Evolutionary conservation across 2,113 vertebrate species (phyloP), one percentile per base, ranked within the genome.

Genomic region (Centrocercus urophasianus): DNA sequence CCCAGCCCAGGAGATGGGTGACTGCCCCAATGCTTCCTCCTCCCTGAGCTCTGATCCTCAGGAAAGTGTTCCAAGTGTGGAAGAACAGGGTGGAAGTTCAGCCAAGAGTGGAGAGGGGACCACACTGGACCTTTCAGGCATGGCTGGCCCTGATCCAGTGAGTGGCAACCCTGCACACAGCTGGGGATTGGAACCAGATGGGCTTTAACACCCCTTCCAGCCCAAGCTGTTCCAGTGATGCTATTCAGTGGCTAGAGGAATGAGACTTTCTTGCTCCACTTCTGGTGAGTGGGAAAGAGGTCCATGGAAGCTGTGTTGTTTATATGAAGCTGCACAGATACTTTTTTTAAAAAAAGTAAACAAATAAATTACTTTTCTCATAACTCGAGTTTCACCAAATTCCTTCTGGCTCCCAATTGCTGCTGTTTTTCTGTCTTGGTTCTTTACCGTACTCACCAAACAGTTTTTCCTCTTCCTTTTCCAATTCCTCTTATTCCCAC

Each of bases 51-150:
- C 57, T 78, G 90, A 89, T 95, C 32, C 88, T 87, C 52, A 96
- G 95, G 92, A 93, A 97, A 93, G 75, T 81, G 64, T 93, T 34
- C 83, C 83, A 91, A 95, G 97, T 86, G 63, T 76, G 80, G 60
- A 81, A 57, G 18, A 32, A 57, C 10, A 57, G 32, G 32, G 30
- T 12, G 32, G 30, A 11, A 57, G 18, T 91, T 86, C 67, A 95
- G n/a, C 86, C 79, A 89, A 28, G 78, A 73, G 86, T 56, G 42
- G 80, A 88, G 70, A 77, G 56, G 74, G 56, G 72, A 57, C 32
- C 65, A 22, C 24, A 43, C 45, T 71, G 38, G 28, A 52, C 15
- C 64, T 89, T 61, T 79, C 32, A 30, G 1, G 4, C 61, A 9
- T 20, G n/a, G 14, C 45, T 30, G 28, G 54, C 54, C 28, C 28